Evolutionary conservation across 2,113 vertebrate species (phyloP), one percentile per base, ranked within the genome.

Genomic region (Pygoscelis antarcticus): DNA sequence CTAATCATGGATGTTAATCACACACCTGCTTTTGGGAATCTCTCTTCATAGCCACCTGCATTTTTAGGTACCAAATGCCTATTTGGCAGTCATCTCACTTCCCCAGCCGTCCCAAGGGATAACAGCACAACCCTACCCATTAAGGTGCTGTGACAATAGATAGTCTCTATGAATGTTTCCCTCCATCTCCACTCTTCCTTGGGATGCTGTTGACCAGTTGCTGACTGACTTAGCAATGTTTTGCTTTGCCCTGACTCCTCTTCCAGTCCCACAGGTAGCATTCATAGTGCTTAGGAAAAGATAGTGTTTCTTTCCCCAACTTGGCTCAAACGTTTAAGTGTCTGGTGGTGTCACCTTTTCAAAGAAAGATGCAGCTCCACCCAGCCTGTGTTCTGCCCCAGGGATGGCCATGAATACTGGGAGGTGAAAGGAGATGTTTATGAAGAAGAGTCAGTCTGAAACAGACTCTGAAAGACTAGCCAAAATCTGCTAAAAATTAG

Each of bases 191-290:
- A 0, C 27, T 69, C 38, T 61, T 79, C 27, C 34, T 51, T 61
- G 40, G 21, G 51, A 46, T 88, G 54, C 27, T 66, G 22, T 25
- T 77, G 79, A 70, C 46, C 17, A 60, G 26, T 23, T 83, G 9
- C 68, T 58, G 57, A 17, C 44, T 55, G 40, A 51, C 68, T 47
- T 34, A 65, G 22, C 3, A 4, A 36, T 26, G 6, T 42, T 96
- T 82, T 79, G 20, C 46, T 89, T 69, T 69, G 65, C 25, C 9
- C 40, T 44, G 29, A 23, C 49, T 83, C 49, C 9, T 92, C 19
- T 36, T 7, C 25, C 2, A 0, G 8, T 69, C 57, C 49, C 1
- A 1, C 34, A 36, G 47, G 21, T n/a, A 52, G 18, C 19, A n/a
- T 60, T 85, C 4, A 4, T 32, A 27, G 16, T 61, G 52, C 36